phyloP scores from a whole-genome alignment of 1,140 invertebrate species.

The Plutomurus gul region DNA sequence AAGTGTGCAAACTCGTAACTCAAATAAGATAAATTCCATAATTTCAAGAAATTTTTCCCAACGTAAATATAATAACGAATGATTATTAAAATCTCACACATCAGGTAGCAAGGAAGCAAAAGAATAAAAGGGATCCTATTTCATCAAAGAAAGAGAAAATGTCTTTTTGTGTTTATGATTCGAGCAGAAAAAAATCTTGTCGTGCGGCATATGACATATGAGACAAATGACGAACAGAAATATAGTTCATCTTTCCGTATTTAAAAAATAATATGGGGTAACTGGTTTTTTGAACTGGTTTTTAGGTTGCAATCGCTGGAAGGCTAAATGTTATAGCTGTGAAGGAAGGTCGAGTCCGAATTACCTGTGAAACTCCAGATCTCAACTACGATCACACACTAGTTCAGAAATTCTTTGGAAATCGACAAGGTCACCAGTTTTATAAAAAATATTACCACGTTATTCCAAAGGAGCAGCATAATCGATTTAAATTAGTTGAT shows the following conservation, averaged over 20 bases:
- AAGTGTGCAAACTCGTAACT: background rate
- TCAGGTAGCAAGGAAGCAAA: too few species aligned
- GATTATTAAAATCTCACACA: too few species aligned
- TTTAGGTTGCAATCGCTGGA: conserved; percentile 8
- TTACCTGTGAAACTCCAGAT: conserved; percentile 44
- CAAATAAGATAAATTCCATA: background rate
- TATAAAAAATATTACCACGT: conserved; percentile 49
- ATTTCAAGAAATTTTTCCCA: background rate
- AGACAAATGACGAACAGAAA: too few species aligned
- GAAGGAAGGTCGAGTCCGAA: conserved; percentile 36
- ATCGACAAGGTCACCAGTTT: background rate
- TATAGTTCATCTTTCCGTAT: too few species aligned
- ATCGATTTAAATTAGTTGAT: conserved; percentile 33
- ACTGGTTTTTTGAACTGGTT: background rate
- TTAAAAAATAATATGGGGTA: too few species aligned
- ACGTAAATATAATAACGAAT: background rate
- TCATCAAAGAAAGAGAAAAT: too few species aligned
- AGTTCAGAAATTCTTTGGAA: background rate
- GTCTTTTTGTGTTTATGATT: too few species aligned
- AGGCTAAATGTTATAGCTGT: conserved; percentile 20
- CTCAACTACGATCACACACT: conserved; percentile 13
- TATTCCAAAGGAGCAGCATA: conserved; percentile 45
- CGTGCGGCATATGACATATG: too few species aligned
- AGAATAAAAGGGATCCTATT: too few species aligned
- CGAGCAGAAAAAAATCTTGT: too few species aligned